Evolutionary conservation across 2,113 vertebrate genomes (phyloP).

Genomic region (Spheniscus mendiculus): DNA sequence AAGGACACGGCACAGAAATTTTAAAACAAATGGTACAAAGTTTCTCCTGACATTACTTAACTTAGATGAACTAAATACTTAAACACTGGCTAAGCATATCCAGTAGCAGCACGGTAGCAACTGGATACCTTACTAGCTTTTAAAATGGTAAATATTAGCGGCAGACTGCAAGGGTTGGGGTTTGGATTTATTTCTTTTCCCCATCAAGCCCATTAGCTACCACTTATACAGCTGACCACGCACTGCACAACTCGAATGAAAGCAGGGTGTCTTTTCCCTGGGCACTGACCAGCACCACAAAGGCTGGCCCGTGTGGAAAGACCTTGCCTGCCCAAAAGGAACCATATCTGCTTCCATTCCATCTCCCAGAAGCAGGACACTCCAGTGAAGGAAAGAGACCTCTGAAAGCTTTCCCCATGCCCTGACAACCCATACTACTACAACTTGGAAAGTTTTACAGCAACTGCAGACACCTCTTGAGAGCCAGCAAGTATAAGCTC

Average conservation of each 20-base stretch:
- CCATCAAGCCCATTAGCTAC: not conserved
- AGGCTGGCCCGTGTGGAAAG: not conserved
- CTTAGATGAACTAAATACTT: slow-evolving; percentile 26
- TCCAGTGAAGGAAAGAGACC: not conserved
- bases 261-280: not conserved
- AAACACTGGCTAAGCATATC: not conserved
- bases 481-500: not conserved
- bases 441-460: not conserved
- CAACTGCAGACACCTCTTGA: not conserved
- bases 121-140: not conserved
- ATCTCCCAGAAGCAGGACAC: not conserved
- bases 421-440: not conserved
- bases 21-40: slow-evolving; percentile 46
- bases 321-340: not conserved
- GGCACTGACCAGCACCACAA: not conserved
- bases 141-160: not conserved
- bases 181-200: not conserved
- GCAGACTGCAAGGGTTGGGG: not conserved
- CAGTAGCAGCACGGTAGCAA: not conserved
- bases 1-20: slow-evolving; percentile 55
- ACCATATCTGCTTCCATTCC: not conserved
- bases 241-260: not conserved
- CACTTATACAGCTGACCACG: rapidly evolving
- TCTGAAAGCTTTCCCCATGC: not conserved
- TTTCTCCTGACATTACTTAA: slow-evolving; percentile 18